Evolutionary conservation across 2,888 invertebrate species (phyloP), one percentile per base, ranked within the genome.

Genomic region (Cryptus armator): DNA sequence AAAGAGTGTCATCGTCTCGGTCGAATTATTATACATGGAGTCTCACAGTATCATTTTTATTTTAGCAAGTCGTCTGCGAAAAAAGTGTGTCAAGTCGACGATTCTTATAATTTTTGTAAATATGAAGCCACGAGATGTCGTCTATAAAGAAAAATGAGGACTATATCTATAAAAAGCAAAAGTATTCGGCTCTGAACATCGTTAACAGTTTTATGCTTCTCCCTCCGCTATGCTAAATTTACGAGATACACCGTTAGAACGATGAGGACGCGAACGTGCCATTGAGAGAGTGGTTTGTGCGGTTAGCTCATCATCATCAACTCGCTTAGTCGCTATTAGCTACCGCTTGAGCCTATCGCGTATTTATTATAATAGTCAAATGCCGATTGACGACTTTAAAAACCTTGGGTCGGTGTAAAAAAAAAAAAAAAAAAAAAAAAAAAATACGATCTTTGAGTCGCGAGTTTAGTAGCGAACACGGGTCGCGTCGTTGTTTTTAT

Each of bases 351-450:
- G 71, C 29, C 44, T 29, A 44, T 59, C 44, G 32, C 29, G 56
- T 56, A 56, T 62, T 59, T 19, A 56, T 62, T 59, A 46, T 74
- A 43, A 74, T 46, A 74, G 59, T 44, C 72, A 9, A 43, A 24
- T 44, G 43, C 14, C 44, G 59, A 62, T 74, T 74, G 24, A 46
- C 74, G 46, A 46, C 62, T 46, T 32, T 46, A 24, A 44, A 59
- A 62, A 74, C 74, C 74, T 75, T 75, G 75, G 46, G 37, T 48
- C 16, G 29, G 48, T 32, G 37, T 37, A 9, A 16, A 53, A 53
- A 19, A 19, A 53, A 19, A 53, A 16, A 51, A 51, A 51, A 14
- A 46, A 46, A 46, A 46, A 10, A 48, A 16, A n/a, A 48, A 32
- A 59, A 43, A 44, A n/a, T n/a, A n/a, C n/a, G n/a, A 24, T 16